Base-by-base conservation (phyloP, 2,113 vertebrate genomes). In the Phyllostomus hastatus region DNA sequence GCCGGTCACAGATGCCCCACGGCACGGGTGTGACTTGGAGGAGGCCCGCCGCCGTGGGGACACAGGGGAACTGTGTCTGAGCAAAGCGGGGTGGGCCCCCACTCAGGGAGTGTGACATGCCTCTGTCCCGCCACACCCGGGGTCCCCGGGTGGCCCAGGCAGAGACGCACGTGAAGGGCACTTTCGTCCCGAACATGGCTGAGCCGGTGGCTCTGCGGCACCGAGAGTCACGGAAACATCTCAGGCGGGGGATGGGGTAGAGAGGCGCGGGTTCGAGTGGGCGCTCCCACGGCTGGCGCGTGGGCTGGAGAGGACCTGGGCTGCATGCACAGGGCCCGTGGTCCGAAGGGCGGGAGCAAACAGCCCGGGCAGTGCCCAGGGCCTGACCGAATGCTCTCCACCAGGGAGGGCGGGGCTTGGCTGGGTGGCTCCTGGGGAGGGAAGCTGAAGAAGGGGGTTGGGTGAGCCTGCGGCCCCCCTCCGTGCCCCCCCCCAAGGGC, bases 231-330 rank as follows among this genome's bases (percentile, higher is more conserved):
- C 6, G 1, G 10, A 11, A n/a, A 19, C 17, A 38, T 19, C 5
- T 15, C 22, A 24, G 10, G 10, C 22, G 24, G 38, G 28, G 26
- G 52, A 17, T 0, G 41, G 54, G 19, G n/a, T 43, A 15, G 57
- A 10, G 22, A 67, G 73, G 9, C 1, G 33, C 6, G 11, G 20
- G 38, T 61, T 3, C 15, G 33, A 67, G 28, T 17, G 22, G 46
- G 17, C 24, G 2, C 33, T 16, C 22, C 1, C 14, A 64, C 19
- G 2, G 20, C 6, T 24, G 5, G 12, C 4, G 0, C 11, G 11
- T 1, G 35, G 24, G 11, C 17, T 7, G n/a, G 2, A 50, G 48
- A 54, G 43, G 35, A 61, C 35, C 10, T 22, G 8, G 12, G 28
- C 24, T 24, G 38, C 15, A 61, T 6, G 41, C 46, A 9, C 7